These are phyloP conservation scores for Sebastes vulpes DNA, from an alignment of 2,797 vertebrate species.

Conservation along the genomic window DNA sequence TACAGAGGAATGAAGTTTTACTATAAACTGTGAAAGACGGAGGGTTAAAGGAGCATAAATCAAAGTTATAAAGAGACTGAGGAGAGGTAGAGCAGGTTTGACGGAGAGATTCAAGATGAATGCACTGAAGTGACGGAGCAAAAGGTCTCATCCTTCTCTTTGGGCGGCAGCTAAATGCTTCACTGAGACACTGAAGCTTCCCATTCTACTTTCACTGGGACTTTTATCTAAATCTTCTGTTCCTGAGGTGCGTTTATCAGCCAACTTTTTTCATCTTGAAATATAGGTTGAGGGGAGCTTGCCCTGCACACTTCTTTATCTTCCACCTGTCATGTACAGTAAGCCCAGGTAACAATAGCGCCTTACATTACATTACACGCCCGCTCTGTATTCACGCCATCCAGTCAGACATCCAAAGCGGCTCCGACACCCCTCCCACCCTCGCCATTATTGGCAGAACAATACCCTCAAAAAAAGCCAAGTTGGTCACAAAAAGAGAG, in stretches of 20 bases:
- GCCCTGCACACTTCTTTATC: slow-evolving; percentile 68
- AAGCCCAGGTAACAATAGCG: slow-evolving; percentile 73
- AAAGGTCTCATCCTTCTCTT: slow-evolving; percentile 52
- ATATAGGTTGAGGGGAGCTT: slow-evolving; percentile 34
- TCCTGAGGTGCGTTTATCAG: slow-evolving; percentile 60
- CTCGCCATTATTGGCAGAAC: slow-evolving; percentile 79
- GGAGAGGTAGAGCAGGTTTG: not conserved
- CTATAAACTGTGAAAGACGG: not conserved
- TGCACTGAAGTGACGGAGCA: slow-evolving; percentile 4
- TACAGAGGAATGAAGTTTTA: slow-evolving; percentile 5
- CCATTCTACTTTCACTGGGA: slow-evolving; percentile 23
- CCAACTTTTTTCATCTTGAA: slow-evolving; percentile 60
- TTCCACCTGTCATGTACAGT: slow-evolving; percentile 71
- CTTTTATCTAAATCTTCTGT: slow-evolving; percentile 67
- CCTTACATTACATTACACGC: slow-evolving; percentile 72
- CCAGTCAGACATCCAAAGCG: slow-evolving; percentile 68
- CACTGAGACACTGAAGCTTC: slow-evolving; percentile 35
- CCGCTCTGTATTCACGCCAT: slow-evolving; percentile 58
- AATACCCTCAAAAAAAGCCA: slow-evolving; percentile 76
- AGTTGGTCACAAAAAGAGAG: slow-evolving; percentile 55
- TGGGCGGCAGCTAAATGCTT: slow-evolving; percentile 37
- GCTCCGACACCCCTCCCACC: slow-evolving; percentile 41
- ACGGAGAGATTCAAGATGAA: slow-evolving; percentile 19
- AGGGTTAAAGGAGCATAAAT: slow-evolving; percentile 4
- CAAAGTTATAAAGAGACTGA: not conserved